Percentiles rank a stretch among this genome's conserved stretches.
Evolutionary conservation across 2,113 vertebrate species (phyloP).

Genomic region (Microcebus griseorufus): DNA sequence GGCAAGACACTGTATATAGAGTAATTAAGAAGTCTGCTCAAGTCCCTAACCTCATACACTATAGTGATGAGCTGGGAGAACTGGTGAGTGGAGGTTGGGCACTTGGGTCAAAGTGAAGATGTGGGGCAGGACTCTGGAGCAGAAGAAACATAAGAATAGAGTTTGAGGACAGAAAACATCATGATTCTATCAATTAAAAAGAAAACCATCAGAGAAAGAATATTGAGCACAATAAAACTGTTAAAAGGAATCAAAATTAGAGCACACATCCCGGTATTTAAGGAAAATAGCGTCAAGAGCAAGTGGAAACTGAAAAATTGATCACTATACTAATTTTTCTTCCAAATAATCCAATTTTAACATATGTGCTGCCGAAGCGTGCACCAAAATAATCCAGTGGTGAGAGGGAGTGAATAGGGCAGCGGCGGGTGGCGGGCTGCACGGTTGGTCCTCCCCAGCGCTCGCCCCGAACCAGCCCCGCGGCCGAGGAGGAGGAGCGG

Average conservation of each 20-base stretch:
- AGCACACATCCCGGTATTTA: background rate
- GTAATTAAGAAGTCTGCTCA: background rate
- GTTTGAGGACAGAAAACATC: background rate
- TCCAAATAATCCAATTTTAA: background rate
- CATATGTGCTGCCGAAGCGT: no score
- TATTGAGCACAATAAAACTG: background rate
- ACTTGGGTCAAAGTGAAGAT: background rate
- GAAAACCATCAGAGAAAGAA: background rate
- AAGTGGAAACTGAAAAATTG: background rate
- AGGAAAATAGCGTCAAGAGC: background rate
- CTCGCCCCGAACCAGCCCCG: no score
- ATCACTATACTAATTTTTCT: background rate
- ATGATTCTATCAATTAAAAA: background rate
- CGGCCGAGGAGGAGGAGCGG: conserved; percentile 83
- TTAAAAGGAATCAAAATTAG: background rate
- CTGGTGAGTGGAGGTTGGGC: background rate
- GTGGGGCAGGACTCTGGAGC: background rate
- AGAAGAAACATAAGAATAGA: background rate
- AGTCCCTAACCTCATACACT: background rate
- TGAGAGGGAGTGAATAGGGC: background rate
- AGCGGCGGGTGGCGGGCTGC: no score
- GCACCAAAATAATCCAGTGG: background rate
- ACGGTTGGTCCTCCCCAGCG: no score
- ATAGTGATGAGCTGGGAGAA: background rate
- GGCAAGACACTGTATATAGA: background rate